A percentile compares a stretch with the other conserved stretches of the same genome.
Conservation (phyloP, 2,797 vertebrate genomes). For the Schizothorax lantsangensis region DNA sequence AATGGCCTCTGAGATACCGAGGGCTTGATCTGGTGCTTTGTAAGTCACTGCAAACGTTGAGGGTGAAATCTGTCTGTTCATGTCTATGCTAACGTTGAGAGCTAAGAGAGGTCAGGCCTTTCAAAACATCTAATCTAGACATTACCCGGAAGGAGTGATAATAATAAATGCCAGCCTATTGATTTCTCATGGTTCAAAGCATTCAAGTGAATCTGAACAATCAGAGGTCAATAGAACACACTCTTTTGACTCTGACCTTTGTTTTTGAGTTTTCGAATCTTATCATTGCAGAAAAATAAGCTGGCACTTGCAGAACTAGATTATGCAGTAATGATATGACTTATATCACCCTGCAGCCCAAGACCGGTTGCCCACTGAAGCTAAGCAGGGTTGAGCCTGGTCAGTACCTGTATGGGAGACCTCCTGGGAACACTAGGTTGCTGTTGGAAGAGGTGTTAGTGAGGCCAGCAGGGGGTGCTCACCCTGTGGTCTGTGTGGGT, state of each 20-base stretch:
- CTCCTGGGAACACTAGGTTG: no score
- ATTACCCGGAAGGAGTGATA: slow-evolving; percentile 7
- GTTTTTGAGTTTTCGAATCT: neutral
- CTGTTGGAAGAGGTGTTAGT: no score
- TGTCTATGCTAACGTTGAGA: slow-evolving; percentile 15
- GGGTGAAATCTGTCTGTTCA: slow-evolving; percentile 35
- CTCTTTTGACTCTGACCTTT: slow-evolving; percentile 10
- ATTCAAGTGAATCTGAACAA: neutral
- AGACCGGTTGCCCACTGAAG: no score
- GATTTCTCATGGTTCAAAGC: slow-evolving; percentile 19
- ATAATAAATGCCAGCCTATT: slow-evolving; percentile 31
- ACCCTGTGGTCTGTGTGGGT: no score
- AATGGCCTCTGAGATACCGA: neutral
- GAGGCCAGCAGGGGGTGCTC: no score
- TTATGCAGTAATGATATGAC: neutral
- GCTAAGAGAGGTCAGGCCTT: slow-evolving; percentile 19
- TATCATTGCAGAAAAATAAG: neutral
- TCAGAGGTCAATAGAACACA: neutral
- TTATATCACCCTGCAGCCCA: no score
- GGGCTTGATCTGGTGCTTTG: slow-evolving; percentile 15
- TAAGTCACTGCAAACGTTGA: neutral
- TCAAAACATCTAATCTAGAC: slow-evolving; percentile 7
- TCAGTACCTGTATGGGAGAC: no score
- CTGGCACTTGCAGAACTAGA: neutral
- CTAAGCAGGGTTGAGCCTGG: no score